Evolutionary conservation across 2,797 vertebrate genomes (phyloP).

Genomic region (Protosalanx chinensis): DNA sequence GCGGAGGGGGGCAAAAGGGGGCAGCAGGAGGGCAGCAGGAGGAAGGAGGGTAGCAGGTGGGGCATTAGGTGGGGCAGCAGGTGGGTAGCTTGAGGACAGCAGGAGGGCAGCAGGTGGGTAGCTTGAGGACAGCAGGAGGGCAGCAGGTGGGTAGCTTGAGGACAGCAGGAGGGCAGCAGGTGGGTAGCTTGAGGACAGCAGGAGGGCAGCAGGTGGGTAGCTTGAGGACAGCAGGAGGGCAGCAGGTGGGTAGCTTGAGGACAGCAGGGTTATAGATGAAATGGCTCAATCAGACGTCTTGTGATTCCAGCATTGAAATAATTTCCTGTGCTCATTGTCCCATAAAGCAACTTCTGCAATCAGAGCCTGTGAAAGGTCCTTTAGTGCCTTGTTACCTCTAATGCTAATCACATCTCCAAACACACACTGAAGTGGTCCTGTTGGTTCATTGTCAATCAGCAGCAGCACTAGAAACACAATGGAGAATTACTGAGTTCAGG

Average conservation of each 20-base stretch:
- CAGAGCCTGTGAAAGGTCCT: neutral
- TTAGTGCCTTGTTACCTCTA: neutral
- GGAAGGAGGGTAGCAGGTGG: too few species aligned
- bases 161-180: too few species aligned
- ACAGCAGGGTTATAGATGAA: too few species aligned
- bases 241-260: too few species aligned
- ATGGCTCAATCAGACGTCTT: slow-evolving; percentile 23
- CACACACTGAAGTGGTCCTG: slow-evolving; percentile 24
- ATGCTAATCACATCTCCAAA: slow-evolving; percentile 15
- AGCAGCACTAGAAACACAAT: slow-evolving; percentile 42
- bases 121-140: too few species aligned
- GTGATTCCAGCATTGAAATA: neutral
- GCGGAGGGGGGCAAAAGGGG: neutral
- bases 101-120: too few species aligned
- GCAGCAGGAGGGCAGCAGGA: neutral
- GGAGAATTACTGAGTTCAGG: slow-evolving; percentile 51
- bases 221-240: too few species aligned
- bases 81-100: neutral
- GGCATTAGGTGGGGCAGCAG: neutral
- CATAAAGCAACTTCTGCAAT: neutral
- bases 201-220: too few species aligned
- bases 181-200: too few species aligned
- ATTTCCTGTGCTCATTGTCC: neutral
- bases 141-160: too few species aligned
- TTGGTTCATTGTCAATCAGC: slow-evolving; percentile 23